These are phyloP conservation scores for Caenorhabditis inopinata DNA, from an alignment of 1,140 invertebrate species.

Conservation along the genomic window DNA sequence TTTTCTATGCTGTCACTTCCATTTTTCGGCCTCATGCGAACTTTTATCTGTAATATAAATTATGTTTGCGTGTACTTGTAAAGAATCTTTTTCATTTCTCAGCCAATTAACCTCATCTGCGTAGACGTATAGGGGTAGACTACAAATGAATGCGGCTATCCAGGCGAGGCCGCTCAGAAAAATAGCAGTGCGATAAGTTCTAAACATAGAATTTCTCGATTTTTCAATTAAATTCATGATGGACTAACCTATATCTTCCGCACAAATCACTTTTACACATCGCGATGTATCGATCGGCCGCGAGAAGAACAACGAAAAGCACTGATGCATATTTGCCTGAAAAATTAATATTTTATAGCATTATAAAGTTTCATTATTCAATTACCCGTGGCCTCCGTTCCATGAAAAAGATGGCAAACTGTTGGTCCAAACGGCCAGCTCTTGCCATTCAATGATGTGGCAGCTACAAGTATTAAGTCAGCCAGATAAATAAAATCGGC, in stretches of 20 bases:
- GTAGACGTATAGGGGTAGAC: constrained; percentile 59
- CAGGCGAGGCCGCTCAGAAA: constrained; percentile 55
- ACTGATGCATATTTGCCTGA: constrained; percentile 64
- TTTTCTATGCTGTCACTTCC: constrained; percentile 17
- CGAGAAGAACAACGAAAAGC: constrained; percentile 65
- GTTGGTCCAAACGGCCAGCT: constrained; percentile 62
- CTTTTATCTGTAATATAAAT: not conserved
- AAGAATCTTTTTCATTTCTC: not conserved
- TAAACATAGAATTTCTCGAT: constrained; percentile 45
- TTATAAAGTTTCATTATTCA: not conserved
- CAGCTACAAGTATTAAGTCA: constrained; percentile 63
- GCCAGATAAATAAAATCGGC: constrained; percentile 64
- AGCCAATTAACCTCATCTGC: constrained; percentile 45
- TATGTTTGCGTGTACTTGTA: not conserved
- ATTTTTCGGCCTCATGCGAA: constrained; percentile 26
- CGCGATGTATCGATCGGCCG: constrained; percentile 62
- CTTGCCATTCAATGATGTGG: constrained; percentile 65
- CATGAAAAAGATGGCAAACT: constrained; percentile 63
- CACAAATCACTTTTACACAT: constrained; percentile 63
- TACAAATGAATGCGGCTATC: constrained; percentile 55
- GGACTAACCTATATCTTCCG: constrained; percentile 26
- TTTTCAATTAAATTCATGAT: not conserved
- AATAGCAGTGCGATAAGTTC: constrained; percentile 60
- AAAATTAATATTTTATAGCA: not conserved
- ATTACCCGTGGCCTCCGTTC: constrained; percentile 59